Base-by-base conservation (phyloP, 2,888 invertebrate genomes). In the Erannis defoliaria region DNA sequence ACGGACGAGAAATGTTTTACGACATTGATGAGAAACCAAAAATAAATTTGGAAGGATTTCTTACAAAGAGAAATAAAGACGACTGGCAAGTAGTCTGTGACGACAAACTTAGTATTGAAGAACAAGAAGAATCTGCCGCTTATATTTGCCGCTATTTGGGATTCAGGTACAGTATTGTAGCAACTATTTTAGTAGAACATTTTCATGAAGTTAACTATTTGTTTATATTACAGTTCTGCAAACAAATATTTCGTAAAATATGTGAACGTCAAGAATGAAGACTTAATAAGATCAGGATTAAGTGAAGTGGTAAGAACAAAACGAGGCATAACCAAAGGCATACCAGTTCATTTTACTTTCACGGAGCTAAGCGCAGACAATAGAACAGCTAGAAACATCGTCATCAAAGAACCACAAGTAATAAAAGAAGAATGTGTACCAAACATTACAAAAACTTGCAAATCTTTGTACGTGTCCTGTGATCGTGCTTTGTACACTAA, bases 141-240 rank as follows among this genome's bases (percentile, higher is more conserved):
- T 93, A 94, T 59, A 93, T 95, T 45, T 97, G 97, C 75, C 89
- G 83, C 8, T 94, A 95, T 71, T 89, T 97, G 55, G 97, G 96
- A 55, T 96, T 96, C 72, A 93, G 93, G 95, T 95, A 80, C 45
- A 4, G 26, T 54, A 37, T 55, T 31, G 8, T 33, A 29, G 9
- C 16, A 12, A 16, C 2, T 16, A 37, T 4, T 16, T 45, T 48
- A 12, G 1, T 26, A n/a, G 6, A 48, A n/a, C 5, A 21, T 19
- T 19, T 10, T n/a, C n/a, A n/a, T n/a, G n/a, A n/a, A n/a, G n/a
- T n/a, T n/a, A n/a, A n/a, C n/a, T n/a, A n/a, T 26, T 26, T 2
- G 26, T 38, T 19, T 2, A 19, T 4, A 4, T 60, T 83, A 31
- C 77, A 93, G 92, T 62, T 82, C 89, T 5, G 89, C 90, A 37